Evolutionary conservation across 2,888 invertebrate genomes (phyloP).

Genomic region (Nipponacmea schrenckii): DNA sequence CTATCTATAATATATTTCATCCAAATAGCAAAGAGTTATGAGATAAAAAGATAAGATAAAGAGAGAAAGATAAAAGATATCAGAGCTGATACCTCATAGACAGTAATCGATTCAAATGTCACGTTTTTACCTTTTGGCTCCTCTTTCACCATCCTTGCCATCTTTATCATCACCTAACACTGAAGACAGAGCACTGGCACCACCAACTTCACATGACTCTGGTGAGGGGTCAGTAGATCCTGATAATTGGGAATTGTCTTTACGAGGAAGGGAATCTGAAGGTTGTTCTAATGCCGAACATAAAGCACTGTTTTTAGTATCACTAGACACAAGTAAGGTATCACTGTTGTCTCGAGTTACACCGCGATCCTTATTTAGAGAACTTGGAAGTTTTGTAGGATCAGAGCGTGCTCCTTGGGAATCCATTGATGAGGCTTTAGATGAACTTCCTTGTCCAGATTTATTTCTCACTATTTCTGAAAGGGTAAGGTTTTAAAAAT

Average conservation of each 20-base stretch:
- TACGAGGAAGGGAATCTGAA: not conserved
- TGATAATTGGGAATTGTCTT: not conserved
- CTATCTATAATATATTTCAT: too few species aligned
- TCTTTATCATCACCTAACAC: slow-evolving; percentile 13
- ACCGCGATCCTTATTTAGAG: not conserved
- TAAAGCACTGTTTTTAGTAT: slow-evolving; percentile 8
- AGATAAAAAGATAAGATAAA: not conserved
- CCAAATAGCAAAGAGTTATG: too few species aligned
- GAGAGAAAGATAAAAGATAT: not conserved
- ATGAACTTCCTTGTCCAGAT: not conserved
- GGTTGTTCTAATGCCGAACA: slow-evolving; percentile 8
- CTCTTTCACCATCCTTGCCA: slow-evolving; percentile 11
- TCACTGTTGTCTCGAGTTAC: not conserved
- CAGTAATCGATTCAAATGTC: slow-evolving; percentile 7
- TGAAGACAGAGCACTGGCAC: slow-evolving; percentile 13
- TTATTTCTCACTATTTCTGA: not conserved
- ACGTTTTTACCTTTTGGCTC: slow-evolving; percentile 7
- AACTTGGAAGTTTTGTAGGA: slow-evolving; percentile 6
- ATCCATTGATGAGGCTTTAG: not conserved
- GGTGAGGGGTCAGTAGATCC: slow-evolving; percentile 13
- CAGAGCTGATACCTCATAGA: not conserved
- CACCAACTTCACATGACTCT: slow-evolving; percentile 11
- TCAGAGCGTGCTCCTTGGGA: not conserved
- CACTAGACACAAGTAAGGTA: not conserved
- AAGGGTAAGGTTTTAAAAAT: not conserved